These are phyloP conservation scores for Vanessa cardui DNA, from an alignment of 2,888 invertebrate genomes.

Conservation along the genomic window DNA sequence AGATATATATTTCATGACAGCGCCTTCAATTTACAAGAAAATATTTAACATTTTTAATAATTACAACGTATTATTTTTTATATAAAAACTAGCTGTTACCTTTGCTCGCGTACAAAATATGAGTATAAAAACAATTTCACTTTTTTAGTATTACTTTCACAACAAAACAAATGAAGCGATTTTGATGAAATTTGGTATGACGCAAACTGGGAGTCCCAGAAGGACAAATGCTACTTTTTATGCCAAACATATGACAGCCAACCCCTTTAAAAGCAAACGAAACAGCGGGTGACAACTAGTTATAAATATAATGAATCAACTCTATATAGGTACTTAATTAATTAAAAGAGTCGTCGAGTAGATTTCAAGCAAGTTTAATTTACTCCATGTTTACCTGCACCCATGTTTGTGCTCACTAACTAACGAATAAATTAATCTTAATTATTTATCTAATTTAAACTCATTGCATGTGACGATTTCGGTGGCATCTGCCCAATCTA, in stretches of 20 bases:
- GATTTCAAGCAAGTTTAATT: slow-evolving; percentile 48
- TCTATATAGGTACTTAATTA: slow-evolving; percentile 70
- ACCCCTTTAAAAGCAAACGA: too few relatives aligned
- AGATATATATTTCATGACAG: slow-evolving; percentile 64
- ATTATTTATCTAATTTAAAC: slow-evolving; percentile 55
- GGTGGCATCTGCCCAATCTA: slow-evolving; percentile 50
- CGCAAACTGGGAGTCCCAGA: too few relatives aligned
- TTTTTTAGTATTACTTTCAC: too few relatives aligned
- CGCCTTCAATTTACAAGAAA: slow-evolving; percentile 56
- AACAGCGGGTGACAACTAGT: neutral
- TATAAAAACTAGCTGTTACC: too few relatives aligned
- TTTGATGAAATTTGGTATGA: too few relatives aligned
- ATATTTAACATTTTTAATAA: too few relatives aligned
- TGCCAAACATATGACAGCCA: too few relatives aligned
- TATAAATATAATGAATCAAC: slow-evolving; percentile 48
- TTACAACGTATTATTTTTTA: too few relatives aligned
- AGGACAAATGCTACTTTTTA: too few relatives aligned
- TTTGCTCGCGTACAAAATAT: too few relatives aligned
- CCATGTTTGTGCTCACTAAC: slow-evolving; percentile 60
- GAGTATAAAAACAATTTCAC: too few relatives aligned
- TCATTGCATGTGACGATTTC: slow-evolving; percentile 31
- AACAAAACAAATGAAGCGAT: too few relatives aligned
- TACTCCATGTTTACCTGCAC: slow-evolving; percentile 66
- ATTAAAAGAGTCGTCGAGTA: slow-evolving; percentile 73
- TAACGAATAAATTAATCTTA: slow-evolving; percentile 70